These are phyloP conservation scores for Poecilia latipinna DNA, from an alignment of 2,113 vertebrate species.

Conservation along the genomic window DNA sequence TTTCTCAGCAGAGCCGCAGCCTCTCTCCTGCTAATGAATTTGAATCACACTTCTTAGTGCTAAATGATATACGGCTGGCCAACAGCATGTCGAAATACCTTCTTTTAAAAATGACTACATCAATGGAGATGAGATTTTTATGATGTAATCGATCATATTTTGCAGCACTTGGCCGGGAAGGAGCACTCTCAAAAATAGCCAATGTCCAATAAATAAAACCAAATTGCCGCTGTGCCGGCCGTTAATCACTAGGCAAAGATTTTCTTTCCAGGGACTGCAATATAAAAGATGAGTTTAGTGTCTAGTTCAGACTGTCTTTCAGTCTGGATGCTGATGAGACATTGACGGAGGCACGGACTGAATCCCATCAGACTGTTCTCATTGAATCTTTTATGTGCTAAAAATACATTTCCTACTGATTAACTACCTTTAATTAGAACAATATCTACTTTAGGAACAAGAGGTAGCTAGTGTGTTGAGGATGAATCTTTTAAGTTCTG, in stretches of 20 bases:
- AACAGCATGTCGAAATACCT: slow-evolving; percentile 54
- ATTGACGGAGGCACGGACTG: slow-evolving; percentile 13
- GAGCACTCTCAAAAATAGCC: slow-evolving; percentile 31
- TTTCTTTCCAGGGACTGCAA: slow-evolving; percentile 31
- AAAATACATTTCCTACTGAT: neutral
- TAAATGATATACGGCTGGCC: slow-evolving; percentile 38
- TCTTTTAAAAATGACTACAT: slow-evolving; percentile 44
- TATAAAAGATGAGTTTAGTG: slow-evolving; percentile 41
- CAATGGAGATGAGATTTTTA: slow-evolving; percentile 53
- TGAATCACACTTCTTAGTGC: slow-evolving; percentile 34
- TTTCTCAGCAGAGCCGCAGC: slow-evolving; percentile 16
- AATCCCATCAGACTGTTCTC: slow-evolving; percentile 8
- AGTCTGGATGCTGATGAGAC: slow-evolving; percentile 59
- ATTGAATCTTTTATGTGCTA: slow-evolving; percentile 31
- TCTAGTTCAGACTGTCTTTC: slow-evolving; percentile 22
- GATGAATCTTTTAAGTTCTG: no score
- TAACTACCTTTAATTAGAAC: no score
- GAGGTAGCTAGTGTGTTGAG: no score
- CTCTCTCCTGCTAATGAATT: slow-evolving; percentile 30
- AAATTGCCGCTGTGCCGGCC: slow-evolving; percentile 66
- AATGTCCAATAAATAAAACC: slow-evolving; percentile 53
- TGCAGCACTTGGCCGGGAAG: slow-evolving; percentile 41
- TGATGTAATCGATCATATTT: slow-evolving; percentile 51
- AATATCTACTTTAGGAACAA: no score
- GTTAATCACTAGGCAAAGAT: slow-evolving; percentile 56